Evolutionary conservation across 2,797 vertebrate species (phyloP), one percentile per base, ranked within the genome.

Genomic region (Mormyrops boulengeri): DNA sequence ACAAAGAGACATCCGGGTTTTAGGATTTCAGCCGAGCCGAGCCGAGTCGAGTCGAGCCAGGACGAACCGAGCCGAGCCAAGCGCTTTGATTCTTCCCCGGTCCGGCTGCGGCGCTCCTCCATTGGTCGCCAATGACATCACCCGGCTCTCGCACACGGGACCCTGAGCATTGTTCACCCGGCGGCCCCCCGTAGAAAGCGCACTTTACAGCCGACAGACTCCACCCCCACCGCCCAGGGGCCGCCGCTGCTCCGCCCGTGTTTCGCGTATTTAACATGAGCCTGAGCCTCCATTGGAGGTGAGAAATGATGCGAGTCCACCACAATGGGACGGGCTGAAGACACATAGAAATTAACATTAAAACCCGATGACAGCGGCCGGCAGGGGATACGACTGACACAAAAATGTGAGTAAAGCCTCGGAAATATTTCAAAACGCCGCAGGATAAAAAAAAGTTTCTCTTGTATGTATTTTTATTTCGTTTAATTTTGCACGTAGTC

Each of bases 111-210:
- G 91, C 91, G 93, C 91, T 93, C 92, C 93, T 92, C 95, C 94
- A 98, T 98, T 98, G 97, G 98, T 93, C 95, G 93, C 92, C 94
- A 96, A 96, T 98, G 97, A 99, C 97, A 97, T 98, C 97, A 98
- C 95, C 94, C 87, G 60, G 90, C 91, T 93, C 73, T 89, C 89
- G 91, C 93, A 92, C 92, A 60, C 88, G 88, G 90, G 91, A 85
- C 92, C 88, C 91, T 12, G 87, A 91, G 93, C 92, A 80, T 93
- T 69, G 92, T 92, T 93, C 87, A 90, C 90, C 91, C 88, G 82
- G 84, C 94, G 91, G 69, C 52, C 89, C 44, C 90, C 93, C 6
- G 66, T 41, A 89, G 66, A 93, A 91, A 93, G 94, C 94, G 57
- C 49, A 86, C 90, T 30, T 93, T 94, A 34, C 93, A 91, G 88